These are phyloP conservation scores for Hydrotaea diabolus DNA, from an alignment of 2,888 invertebrate genomes.

Conservation along the genomic window DNA sequence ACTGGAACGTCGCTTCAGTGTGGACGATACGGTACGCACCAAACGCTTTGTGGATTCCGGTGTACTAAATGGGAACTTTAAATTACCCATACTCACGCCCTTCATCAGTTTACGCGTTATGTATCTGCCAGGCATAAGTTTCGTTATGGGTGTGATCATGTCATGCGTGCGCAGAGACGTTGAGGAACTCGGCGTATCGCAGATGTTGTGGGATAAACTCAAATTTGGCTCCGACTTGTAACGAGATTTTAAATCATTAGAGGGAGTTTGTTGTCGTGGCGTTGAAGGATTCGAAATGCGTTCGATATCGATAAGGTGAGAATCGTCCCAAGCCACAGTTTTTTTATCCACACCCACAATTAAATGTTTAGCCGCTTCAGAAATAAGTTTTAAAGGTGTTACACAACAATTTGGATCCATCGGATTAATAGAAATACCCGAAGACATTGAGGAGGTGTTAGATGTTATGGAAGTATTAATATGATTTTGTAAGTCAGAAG, in stretches of 20 bases:
- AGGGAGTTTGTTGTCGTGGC: conserved; percentile 71
- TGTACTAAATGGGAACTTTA: conserved; percentile 77
- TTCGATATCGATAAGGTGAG: conserved; percentile 70
- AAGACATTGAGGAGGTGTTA: conserved; percentile 35
- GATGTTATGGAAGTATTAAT: conserved; percentile 46
- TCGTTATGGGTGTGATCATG: conserved; percentile 51
- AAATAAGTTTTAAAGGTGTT: conserved; percentile 74
- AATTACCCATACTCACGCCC: conserved; percentile 80
- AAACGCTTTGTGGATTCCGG: conserved; percentile 75
- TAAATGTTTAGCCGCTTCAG: conserved; percentile 72
- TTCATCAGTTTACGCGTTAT: conserved; percentile 77
- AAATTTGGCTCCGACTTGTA: conserved; percentile 80
- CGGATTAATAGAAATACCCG: conserved; percentile 20
- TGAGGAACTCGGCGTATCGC: conserved; percentile 69
- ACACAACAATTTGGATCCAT: conserved; percentile 72
- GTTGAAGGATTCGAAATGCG: conserved; percentile 73
- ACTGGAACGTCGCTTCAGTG: conserved; percentile 72
- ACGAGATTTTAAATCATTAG: conserved; percentile 73
- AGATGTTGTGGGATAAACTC: conserved; percentile 67
- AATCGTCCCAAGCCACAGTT: conserved; percentile 75
- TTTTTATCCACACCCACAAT: conserved; percentile 68
- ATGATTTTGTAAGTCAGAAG: conserved; percentile 71
- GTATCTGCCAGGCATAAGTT: conserved; percentile 50
- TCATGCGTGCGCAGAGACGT: conserved; percentile 25
- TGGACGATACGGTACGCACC: conserved; percentile 74